Percentiles rank a stretch among this genome's conserved stretches.
Conservation (phyloP, 2,797 vertebrate species). For the Arremon brunneinucha region DNA sequence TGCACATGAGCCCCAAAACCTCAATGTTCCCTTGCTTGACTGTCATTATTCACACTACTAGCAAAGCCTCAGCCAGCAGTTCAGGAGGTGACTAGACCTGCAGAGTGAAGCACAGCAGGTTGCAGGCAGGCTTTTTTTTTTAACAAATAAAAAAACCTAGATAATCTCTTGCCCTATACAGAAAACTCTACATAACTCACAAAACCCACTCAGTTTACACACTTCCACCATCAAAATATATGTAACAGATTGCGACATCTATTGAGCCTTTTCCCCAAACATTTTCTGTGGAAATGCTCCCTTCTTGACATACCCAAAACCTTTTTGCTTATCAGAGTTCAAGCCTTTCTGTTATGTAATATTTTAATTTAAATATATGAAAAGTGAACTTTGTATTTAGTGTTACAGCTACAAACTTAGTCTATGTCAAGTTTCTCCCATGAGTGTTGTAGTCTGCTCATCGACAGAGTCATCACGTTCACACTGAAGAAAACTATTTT, state of each 20-base stretch:
- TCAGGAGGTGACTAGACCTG: background rate
- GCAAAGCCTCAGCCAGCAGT: background rate
- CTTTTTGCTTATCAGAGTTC: background rate
- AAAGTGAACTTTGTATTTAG: background rate
- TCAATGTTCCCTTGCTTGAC: rapidly evolving
- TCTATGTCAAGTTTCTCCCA: background rate
- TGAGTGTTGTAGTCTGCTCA: background rate
- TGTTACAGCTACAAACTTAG: background rate
- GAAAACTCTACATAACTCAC: background rate
- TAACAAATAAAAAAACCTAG: background rate
- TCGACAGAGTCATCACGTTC: rapidly evolving
- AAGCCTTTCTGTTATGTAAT: background rate
- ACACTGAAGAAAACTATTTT: background rate
- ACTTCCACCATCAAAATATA: background rate
- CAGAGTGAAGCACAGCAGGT: background rate
- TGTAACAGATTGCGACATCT: background rate
- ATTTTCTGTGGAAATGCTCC: background rate
- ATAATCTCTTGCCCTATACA: background rate
- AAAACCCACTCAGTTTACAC: rapidly evolving
- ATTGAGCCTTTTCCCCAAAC: background rate
- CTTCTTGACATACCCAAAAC: background rate
- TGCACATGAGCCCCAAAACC: background rate
- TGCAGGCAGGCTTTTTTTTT: background rate
- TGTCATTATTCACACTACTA: background rate
- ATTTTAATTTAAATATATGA: background rate